Evolutionary conservation across 2,113 vertebrate species (phyloP), one percentile per base, ranked within the genome.

Genomic region (Galemys pyrenaicus): DNA sequence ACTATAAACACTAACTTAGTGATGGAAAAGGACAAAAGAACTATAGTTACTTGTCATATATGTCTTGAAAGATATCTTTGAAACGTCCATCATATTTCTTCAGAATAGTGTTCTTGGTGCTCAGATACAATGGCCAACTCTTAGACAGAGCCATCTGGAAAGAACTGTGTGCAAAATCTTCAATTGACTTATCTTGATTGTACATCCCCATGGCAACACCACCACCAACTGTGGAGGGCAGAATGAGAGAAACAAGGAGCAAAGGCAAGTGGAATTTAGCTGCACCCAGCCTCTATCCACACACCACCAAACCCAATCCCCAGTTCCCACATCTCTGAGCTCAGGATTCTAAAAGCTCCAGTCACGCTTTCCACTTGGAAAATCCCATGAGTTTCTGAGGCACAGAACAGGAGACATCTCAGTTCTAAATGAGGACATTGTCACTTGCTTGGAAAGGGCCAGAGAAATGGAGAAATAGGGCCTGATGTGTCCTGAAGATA

Each of bases 71-170:
- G 97, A 99, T 99, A 97, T 99, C 99, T 96, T 99, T 99, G 97
- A 99, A 99, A 92, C 99, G 99, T 0, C 99, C 99, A 73, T 99
- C 99, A 0, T 99, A 99, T 98, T 98, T 99, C 98, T 99, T 99
- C 96, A 99, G 98, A 97, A 99, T 99, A 77, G 99, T 99, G 98
- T 99, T 99, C 96, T 99, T 99, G 96, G 99, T 99, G 98, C 99
- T 99, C 98, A 99, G 99, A 96, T 99, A 99, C 44, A 99, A 98
- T 2, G 99, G 99, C 99, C 99, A 99, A 49, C 87, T 96, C 98
- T 99, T 99, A 46, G 97, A 96, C 93, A 99, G 94, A 6, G 98
- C 99, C 99, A 99, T 99, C 96, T 99, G 99, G 98, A 99, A 99
- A 94, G 99, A 99, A 98, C 99, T 99, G 97, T 99, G 99, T n/a